A percentile compares a stretch with the other conserved stretches of the same genome.
Conservation (phyloP, 2,888 invertebrate genomes). For the Halictus quadricinctus region DNA sequence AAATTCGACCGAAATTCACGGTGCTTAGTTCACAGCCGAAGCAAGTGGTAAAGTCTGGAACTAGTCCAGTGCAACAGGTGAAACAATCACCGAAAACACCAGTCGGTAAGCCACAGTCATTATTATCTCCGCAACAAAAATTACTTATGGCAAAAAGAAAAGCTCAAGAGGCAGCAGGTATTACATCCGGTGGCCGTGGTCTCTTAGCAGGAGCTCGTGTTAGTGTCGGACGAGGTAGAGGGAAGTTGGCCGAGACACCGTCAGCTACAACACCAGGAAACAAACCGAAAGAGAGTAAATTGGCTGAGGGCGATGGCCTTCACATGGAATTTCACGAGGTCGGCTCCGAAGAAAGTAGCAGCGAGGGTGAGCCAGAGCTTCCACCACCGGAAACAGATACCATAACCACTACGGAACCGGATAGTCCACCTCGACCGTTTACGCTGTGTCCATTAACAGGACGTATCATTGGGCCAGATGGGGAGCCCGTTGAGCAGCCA, state of each 20-base stretch:
- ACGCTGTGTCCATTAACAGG: constrained; percentile 89
- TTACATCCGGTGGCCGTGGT: constrained; percentile 73
- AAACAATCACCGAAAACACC: constrained; percentile 74
- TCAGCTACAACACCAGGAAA: constrained; percentile 58
- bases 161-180: constrained; percentile 79
- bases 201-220: constrained; percentile 69
- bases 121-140: constrained; percentile 79
- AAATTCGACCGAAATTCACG: constrained; percentile 75
- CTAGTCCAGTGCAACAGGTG: constrained; percentile 66
- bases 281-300: constrained; percentile 81
- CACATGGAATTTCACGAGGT: constrained; percentile 82
- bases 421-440: constrained; percentile 87
- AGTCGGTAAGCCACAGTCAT: constrained; percentile 72
- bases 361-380: constrained; percentile 86
- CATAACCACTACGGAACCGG: constrained; percentile 83
- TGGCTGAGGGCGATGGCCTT: constrained; percentile 80
- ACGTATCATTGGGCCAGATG: constrained; percentile 79
- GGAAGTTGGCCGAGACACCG: constrained; percentile 58
- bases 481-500: constrained; percentile 80
- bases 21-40: constrained; percentile 71
- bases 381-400: constrained; percentile 80
- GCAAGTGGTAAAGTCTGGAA: constrained; percentile 70
- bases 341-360: constrained; percentile 83
- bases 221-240: constrained; percentile 69
- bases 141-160: constrained; percentile 80